Base-by-base conservation (phyloP, 2,113 vertebrate genomes). In the Scolopax mira region DNA sequence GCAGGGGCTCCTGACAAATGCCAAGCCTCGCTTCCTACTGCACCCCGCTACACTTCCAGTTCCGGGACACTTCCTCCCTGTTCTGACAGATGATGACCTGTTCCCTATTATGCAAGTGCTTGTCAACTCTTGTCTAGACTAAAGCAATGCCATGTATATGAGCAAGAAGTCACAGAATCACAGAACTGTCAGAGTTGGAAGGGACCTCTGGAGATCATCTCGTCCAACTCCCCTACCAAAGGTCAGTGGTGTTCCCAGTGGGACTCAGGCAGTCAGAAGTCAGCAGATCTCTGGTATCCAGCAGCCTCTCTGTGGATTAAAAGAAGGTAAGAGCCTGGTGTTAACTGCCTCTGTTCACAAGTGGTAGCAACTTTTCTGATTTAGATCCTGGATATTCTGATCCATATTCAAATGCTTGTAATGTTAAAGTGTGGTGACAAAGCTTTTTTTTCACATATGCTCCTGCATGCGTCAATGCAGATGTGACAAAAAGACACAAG, bases 81-180 rank as follows among this genome's bases (percentile, higher is more conserved):
- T 83, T 74, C 67, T 84, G 46, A 58, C 58, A 78, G 86, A 66
- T 46, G 37, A 67, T 57, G 58, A 73, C 72, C 52, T 91, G 55
- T 71, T 94, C 30, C 61, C 42, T 42, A 33, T 89, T 79, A 69
- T 44, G 71, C 12, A 44, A 42, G 13, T 25, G 71, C 85, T 85
- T 81, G 42, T 58, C 89, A 93, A 15, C 52, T 89, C 85, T 62
- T 84, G 87, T 64, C 81, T 93, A 91, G 55, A 89, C 89, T 57
- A 79, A 61, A 85, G 52, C 55, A 71, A 7, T 31, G 46, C 23
- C 60, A 42, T 1, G 2, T 24, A 21, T 41, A 55, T 72, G 35
- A 84, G 70, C 21, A 37, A 75, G 81, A 89, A 85, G 33, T 74
- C 66, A 23, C 48, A 23, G 48, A 48, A 48, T 48, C 48, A 48